Evolutionary conservation across 2,888 invertebrate species (phyloP), one percentile per base, ranked within the genome.

Genomic region (Cantharis nigra): DNA sequence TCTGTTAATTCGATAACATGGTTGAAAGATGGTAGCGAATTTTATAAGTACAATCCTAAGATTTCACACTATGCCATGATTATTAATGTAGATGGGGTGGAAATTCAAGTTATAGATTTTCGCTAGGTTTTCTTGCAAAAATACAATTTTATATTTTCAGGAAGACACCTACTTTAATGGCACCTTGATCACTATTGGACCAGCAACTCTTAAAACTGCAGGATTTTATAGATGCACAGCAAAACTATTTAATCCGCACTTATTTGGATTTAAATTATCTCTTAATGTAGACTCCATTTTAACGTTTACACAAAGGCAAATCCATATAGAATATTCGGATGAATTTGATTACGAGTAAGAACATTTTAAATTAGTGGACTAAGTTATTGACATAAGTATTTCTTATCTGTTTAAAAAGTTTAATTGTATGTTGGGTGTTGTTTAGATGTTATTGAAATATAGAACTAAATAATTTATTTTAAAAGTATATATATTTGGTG

Each of bases 11-110:
- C 69, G 1, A 28, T 75, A 16, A 71, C 70, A 0, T 75, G 75
- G 75, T 49, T 70, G 11, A 75, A 75, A 20, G 75, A 75, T 63
- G 70, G 33, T 26, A 9, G 14, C 16, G 63, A 65, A 64, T 75
- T 75, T 28, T 75, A 75, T 49, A 26, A 23, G n/a, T 75, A 49
- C 11, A n/a, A 74, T 23, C 30, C 30, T 0, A n/a, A 30, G 1
- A 26, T n/a, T 13, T 30, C 30, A 14, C 30, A 28, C 7, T 69
- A 26, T 69, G 16, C 69, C 4, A 16, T 28, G 28, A 69, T 28
- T 3, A 23, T 69, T 69, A 69, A 11, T 14, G 14, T 69, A 10
- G 16, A 69, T 23, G 69, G 69, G 16, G 30, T 69, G 13, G 30
- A 69, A 28, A 33, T 69, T 9, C 69, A 30, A 28, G 69, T 69